phyloP scores from a whole-genome alignment of 1,140 invertebrate species.

The Eriosoma lanigerum region DNA sequence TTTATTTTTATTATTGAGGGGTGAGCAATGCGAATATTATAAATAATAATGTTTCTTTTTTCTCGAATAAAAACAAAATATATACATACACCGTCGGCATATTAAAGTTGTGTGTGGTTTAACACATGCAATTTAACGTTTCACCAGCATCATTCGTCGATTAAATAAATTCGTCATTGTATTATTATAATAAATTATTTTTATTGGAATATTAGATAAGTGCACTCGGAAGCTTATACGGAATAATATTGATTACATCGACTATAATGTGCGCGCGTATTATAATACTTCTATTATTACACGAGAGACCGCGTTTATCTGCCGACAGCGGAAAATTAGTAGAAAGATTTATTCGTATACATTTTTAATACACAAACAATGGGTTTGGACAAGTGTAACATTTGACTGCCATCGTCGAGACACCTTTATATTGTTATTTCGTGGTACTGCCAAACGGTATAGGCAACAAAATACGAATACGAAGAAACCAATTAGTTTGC shows the following conservation, averaged over 20 bases:
- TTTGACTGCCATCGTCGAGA: not conserved
- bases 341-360: not conserved
- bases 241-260: not conserved
- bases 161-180: too few relatives aligned
- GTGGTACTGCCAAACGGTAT: not conserved
- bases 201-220: too few relatives aligned
- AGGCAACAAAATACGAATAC: not conserved
- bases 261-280: not conserved
- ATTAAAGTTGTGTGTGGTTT: too few relatives aligned
- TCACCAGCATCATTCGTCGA: too few relatives aligned
- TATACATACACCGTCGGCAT: too few relatives aligned
- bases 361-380: not conserved
- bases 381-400: too few relatives aligned
- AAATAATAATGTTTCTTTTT: not conserved
- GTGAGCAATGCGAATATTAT: not conserved
- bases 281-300: too few relatives aligned
- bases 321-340: not conserved
- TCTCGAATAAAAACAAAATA: too few relatives aligned
- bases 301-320: too few relatives aligned
- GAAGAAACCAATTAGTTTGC: conserved; percentile 18
- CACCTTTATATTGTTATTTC: conserved; percentile 18
- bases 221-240: too few relatives aligned
- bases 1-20: not conserved
- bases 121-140: too few relatives aligned
- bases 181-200: too few relatives aligned